Percentiles rank a stretch among this genome's conserved stretches.
These are phyloP conservation scores for Acanthis flammea DNA, from an alignment of 2,797 vertebrate genomes.

Conservation along the genomic window DNA sequence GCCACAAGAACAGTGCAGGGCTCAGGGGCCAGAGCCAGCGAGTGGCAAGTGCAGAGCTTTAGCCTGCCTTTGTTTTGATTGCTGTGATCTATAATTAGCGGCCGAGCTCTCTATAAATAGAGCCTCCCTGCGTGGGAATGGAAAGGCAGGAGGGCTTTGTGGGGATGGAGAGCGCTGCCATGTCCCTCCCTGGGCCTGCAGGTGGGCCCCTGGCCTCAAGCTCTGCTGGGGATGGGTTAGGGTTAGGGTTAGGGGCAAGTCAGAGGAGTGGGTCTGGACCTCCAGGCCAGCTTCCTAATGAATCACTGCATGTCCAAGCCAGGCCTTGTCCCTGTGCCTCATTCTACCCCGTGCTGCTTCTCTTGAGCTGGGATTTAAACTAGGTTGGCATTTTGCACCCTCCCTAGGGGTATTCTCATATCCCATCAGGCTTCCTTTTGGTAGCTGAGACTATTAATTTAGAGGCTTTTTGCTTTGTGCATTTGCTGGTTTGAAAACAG, in stretches of 20 bases:
- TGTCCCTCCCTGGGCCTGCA: not conserved
- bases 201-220: not conserved
- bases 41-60: not conserved
- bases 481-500: not conserved
- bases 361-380: not conserved
- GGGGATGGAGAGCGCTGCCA: not conserved
- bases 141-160: not conserved
- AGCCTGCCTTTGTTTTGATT: constrained; percentile 13
- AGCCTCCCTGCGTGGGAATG: constrained; percentile 40
- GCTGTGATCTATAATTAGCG: constrained; percentile 18
- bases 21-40: not conserved
- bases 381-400: not conserved
- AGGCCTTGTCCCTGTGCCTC: not conserved
- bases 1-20: not conserved
- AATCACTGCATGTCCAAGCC: not conserved
- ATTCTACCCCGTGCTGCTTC: not conserved
- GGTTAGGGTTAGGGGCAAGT: no score
- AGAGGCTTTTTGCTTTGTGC: not conserved
- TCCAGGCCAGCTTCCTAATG: not conserved
- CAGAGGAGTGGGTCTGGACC: not conserved
- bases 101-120: constrained; percentile 43
- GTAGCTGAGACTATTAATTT: not conserved
- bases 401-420: not conserved
- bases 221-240: not conserved
- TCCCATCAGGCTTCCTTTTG: not conserved